phyloP scores from a whole-genome alignment of 1,140 invertebrate genomes.

The Phocides pigmalion region DNA sequence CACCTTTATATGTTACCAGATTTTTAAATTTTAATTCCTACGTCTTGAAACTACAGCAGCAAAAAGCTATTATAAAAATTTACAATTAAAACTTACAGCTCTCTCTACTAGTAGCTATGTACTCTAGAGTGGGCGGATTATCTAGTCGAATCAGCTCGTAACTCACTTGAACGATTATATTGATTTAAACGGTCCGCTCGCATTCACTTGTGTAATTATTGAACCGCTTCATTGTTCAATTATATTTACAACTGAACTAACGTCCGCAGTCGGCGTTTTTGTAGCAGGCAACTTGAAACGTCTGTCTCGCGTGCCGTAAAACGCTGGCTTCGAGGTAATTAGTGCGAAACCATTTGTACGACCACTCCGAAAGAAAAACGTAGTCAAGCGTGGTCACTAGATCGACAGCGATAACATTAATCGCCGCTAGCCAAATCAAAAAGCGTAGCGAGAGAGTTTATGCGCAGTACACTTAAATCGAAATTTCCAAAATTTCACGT shows the following conservation, averaged over 20 bases:
- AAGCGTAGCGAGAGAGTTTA: conserved; percentile 5
- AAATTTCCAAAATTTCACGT: conserved; percentile 37
- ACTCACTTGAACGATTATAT: conserved; percentile 42
- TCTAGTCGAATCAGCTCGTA: conserved; percentile 5
- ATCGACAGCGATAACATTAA: conserved; percentile 49
- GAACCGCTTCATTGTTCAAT: conserved; percentile 45
- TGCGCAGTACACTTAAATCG: conserved; percentile 44
- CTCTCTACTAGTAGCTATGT: background rate
- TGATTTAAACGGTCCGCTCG: conserved; percentile 39
- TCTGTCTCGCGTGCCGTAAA: conserved; percentile 58
- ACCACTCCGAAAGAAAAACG: conserved; percentile 46
- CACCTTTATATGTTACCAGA: background rate
- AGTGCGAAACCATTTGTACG: conserved; percentile 59
- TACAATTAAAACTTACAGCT: background rate
- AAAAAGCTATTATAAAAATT: conserved; percentile 1
- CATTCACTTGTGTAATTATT: conserved; percentile 46
- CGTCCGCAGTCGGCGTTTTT: conserved; percentile 46
- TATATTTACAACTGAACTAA: conserved; percentile 56
- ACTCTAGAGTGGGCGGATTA: background rate
- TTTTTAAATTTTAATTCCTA: background rate
- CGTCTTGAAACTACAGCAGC: background rate
- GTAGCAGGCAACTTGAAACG: conserved; percentile 47
- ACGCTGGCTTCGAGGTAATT: conserved; percentile 56
- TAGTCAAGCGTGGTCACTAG: conserved; percentile 35
- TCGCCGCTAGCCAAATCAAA: conserved; percentile 29